phyloP scores from a whole-genome alignment of 2,113 vertebrate genomes.

The Oncorhynchus tshawytscha region DNA sequence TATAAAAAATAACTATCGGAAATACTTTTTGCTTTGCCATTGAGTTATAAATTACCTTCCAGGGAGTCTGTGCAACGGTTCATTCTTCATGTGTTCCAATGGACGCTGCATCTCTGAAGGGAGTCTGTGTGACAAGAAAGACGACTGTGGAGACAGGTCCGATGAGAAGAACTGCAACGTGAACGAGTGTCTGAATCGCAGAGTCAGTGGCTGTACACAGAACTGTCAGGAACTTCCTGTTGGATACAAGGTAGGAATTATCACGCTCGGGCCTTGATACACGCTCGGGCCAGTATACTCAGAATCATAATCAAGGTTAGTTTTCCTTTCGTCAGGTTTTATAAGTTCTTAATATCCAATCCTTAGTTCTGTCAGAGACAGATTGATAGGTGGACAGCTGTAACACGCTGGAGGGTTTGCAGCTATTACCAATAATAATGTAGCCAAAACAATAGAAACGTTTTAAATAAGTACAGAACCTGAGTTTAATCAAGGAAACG shows the following conservation, averaged over 20 bases:
- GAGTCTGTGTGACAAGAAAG: slow-evolving; percentile 83
- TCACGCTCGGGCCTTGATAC: background rate
- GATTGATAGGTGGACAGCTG: background rate
- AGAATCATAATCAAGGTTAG: too few relatives aligned
- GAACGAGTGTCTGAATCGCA: slow-evolving; percentile 94
- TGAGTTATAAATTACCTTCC: slow-evolving; percentile 59
- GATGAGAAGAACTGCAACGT: slow-evolving; percentile 93
- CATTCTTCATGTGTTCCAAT: slow-evolving; percentile 98
- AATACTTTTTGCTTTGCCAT: background rate
- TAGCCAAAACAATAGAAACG: background rate
- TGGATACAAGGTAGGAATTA: slow-evolving; percentile 86
- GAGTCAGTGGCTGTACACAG: slow-evolving; percentile 93
- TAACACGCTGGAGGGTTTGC: background rate
- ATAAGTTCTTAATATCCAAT: background rate
- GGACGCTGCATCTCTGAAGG: slow-evolving; percentile 88
- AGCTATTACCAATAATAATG: background rate
- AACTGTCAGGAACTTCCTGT: slow-evolving; percentile 93
- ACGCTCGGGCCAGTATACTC: too few relatives aligned
- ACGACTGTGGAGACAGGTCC: slow-evolving; percentile 91
- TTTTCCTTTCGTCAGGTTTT: background rate
- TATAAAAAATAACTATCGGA: background rate
- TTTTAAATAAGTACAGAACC: background rate
- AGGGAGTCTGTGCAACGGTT: slow-evolving; percentile 97
- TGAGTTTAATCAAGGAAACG: too few relatives aligned
- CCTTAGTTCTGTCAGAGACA: background rate